phyloP scores from a whole-genome alignment of 2,888 invertebrate species.

The Hypercompe scribonia region DNA sequence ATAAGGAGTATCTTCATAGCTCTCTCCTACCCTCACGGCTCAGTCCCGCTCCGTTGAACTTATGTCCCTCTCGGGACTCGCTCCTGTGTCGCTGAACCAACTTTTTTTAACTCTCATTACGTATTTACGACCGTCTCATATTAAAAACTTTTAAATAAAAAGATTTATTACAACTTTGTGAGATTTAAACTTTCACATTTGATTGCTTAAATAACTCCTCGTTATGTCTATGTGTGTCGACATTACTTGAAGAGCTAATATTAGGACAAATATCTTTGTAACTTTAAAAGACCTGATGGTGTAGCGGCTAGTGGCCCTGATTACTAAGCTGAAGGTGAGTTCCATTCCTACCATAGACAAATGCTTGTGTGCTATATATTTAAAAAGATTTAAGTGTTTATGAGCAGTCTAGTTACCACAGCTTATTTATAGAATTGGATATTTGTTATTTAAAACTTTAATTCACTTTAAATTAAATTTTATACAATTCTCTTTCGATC shows the following conservation, averaged over 20 bases:
- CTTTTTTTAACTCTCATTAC: conserved; percentile 65
- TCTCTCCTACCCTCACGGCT: conserved; percentile 16
- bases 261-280: too few relatives aligned
- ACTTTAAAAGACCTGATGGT: too few relatives aligned
- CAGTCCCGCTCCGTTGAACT: conserved; percentile 54
- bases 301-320: too few relatives aligned
- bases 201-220: conserved; percentile 23
- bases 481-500: background rate
- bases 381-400: too few relatives aligned
- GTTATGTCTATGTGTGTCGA: background rate
- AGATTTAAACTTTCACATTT: conserved; percentile 23
- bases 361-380: too few relatives aligned
- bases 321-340: too few relatives aligned
- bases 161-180: conserved; percentile 36
- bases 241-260: too few relatives aligned
- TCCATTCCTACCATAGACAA: too few relatives aligned
- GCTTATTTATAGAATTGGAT: too few relatives aligned
- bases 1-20: conserved; percentile 22
- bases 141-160: conserved; percentile 48
- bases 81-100: conserved; percentile 48
- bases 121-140: conserved; percentile 59
- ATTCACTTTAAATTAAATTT: background rate
- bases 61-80: conserved; percentile 54
- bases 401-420: too few relatives aligned
- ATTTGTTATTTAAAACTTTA: background rate